phyloP scores from a whole-genome alignment of 2,888 invertebrate genomes.

The Callyntrura sp. region DNA sequence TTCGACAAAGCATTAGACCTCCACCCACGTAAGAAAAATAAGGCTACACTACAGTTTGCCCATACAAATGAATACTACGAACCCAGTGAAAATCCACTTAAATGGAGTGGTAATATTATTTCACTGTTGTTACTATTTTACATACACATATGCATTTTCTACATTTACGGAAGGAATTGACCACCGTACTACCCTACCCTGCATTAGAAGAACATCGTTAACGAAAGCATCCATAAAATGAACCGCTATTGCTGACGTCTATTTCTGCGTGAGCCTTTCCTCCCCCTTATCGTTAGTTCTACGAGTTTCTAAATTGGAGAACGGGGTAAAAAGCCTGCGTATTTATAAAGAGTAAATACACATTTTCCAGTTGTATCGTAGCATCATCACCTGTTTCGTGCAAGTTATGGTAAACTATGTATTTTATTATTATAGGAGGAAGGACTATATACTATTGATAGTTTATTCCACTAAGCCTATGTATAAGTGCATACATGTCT shows the following conservation, averaged over 20 bases:
- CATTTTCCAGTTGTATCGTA: not conserved
- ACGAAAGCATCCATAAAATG: not conserved
- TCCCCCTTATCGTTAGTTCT: not conserved
- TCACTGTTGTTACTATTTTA: conserved; percentile 27
- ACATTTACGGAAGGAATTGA: conserved; percentile 68
- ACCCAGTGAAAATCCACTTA: conserved; percentile 68
- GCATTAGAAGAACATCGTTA: not conserved
- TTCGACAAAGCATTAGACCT: not conserved
- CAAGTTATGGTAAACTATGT: no score
- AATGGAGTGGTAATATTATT: conserved; percentile 25
- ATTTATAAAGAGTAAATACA: not conserved
- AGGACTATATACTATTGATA: not conserved
- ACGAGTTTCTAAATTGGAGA: conserved; percentile 27
- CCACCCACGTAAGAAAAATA: not conserved
- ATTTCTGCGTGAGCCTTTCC: not conserved
- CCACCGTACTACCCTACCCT: no score
- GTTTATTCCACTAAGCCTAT: not conserved
- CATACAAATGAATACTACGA: conserved; percentile 61
- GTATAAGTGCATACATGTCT: not conserved
- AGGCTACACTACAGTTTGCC: not conserved
- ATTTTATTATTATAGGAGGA: no score
- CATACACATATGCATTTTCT: conserved; percentile 54
- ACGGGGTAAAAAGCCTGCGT: not conserved
- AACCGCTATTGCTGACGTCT: not conserved
- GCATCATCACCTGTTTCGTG: conserved; percentile 12